Conservation (phyloP, 2,888 invertebrate species). For the Cephus sareptanus region DNA sequence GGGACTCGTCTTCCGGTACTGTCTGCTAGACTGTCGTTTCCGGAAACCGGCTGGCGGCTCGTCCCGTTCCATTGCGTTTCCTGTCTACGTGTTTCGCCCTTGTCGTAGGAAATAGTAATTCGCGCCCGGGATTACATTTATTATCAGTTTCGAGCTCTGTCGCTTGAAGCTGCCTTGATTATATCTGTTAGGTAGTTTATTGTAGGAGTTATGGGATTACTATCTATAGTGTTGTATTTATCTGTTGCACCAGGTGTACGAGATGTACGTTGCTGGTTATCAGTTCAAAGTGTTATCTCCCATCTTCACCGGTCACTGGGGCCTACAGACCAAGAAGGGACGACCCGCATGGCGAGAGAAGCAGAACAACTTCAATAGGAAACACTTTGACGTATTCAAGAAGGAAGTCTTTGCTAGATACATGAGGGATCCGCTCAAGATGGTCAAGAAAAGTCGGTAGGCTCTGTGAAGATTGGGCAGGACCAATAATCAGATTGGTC, state of each 20-base stretch:
- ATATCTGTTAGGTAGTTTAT: no score
- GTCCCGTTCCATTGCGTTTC: background rate
- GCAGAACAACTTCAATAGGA: conserved; percentile 85
- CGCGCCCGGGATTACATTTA: no score
- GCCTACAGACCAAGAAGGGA: conserved; percentile 81
- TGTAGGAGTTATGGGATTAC: no score
- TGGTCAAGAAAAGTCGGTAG: conserved; percentile 50
- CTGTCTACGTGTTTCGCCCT: background rate
- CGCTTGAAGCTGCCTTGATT: no score
- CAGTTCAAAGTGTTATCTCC: conserved; percentile 89
- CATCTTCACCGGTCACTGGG: conserved; percentile 91
- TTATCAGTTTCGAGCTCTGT: no score
- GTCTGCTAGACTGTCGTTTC: conserved; percentile 35
- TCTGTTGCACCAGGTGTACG: conserved; percentile 78
- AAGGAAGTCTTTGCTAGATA: conserved; percentile 84
- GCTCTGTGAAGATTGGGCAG: background rate
- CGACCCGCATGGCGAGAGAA: conserved; percentile 88
- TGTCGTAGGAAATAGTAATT: background rate
- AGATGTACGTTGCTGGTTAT: conserved; percentile 91
- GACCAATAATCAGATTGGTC: no score
- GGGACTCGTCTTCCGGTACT: conserved; percentile 17
- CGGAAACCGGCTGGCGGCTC: background rate
- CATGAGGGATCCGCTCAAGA: conserved; percentile 74
- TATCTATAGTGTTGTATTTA: background rate
- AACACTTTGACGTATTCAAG: conserved; percentile 86